Conservation (phyloP, 2,888 invertebrate genomes). For the Schizotus pectinicornis region DNA sequence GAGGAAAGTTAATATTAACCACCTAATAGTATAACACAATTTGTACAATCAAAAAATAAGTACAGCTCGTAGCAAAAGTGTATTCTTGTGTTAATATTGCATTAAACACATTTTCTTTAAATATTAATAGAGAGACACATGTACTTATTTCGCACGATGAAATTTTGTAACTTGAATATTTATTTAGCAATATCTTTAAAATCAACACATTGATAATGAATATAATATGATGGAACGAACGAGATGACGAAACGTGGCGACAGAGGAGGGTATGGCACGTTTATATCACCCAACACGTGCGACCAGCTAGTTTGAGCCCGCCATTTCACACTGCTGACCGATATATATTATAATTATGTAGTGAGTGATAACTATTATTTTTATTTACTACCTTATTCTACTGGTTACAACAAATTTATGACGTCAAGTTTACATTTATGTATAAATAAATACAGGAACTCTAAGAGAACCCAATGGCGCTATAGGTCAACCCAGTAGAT, state of each 20-base stretch:
- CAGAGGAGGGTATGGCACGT: constrained; percentile 58
- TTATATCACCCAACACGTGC: constrained; percentile 58
- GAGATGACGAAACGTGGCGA: constrained; percentile 40
- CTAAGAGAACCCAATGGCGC: constrained; percentile 27
- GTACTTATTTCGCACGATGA: constrained; percentile 51
- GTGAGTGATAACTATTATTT: constrained; percentile 7
- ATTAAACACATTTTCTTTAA: constrained; percentile 36
- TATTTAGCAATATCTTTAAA: constrained; percentile 54
- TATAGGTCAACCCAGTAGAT: constrained; percentile 36
- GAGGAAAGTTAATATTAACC: constrained; percentile 50
- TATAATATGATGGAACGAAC: constrained; percentile 34
- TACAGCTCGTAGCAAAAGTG: constrained; percentile 74
- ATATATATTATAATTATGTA: constrained; percentile 19
- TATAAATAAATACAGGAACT: constrained; percentile 16
- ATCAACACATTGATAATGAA: constrained; percentile 47
- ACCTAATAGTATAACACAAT: constrained; percentile 64
- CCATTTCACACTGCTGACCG: constrained; percentile 51
- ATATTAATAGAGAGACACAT: constrained; percentile 49
- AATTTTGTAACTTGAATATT: constrained; percentile 33
- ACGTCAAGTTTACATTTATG: constrained; percentile 29
- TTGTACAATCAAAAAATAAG: constrained; percentile 72
- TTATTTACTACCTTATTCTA: constrained; percentile 35
- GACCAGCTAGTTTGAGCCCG: constrained; percentile 52
- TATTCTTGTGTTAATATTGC: constrained; percentile 53
- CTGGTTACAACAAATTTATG: constrained; percentile 37